Conservation (phyloP, 2,888 invertebrate species). For the Watsonalla binaria region DNA sequence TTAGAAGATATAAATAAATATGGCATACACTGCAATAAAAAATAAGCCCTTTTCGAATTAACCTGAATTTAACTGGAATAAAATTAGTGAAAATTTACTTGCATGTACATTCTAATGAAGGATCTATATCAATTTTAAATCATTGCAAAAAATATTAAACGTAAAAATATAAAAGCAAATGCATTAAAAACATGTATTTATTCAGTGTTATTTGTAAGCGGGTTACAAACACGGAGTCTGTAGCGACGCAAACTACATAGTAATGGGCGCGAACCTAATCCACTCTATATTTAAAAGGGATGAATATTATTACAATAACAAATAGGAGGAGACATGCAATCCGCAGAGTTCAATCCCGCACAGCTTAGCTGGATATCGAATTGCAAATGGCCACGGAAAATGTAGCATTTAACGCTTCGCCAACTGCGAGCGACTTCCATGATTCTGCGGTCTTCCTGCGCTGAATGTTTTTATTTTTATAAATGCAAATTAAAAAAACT, state of each 20-base stretch:
- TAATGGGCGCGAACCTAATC: conserved; percentile 28
- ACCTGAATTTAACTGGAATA: no score
- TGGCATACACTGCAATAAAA: no score
- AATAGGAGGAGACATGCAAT: conserved; percentile 52
- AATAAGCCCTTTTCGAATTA: no score
- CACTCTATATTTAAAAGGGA: conserved; percentile 49
- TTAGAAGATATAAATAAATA: no score
- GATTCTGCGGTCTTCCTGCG: conserved; percentile 30
- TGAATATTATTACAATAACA: conserved; percentile 64
- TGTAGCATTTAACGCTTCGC: conserved; percentile 72
- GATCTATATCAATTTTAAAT: no score
- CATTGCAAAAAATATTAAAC: no score
- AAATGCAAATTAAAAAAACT: no score
- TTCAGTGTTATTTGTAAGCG: no score
- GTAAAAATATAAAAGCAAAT: no score
- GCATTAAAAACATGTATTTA: no score
- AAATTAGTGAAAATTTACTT: no score
- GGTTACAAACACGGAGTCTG: not conserved
- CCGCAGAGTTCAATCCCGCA: conserved; percentile 59
- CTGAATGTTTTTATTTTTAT: conserved; percentile 22
- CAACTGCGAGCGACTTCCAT: conserved; percentile 65
- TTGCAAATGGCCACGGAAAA: conserved; percentile 73
- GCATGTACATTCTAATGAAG: no score
- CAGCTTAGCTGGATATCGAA: conserved; percentile 72
- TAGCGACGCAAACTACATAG: conserved; percentile 5